Base-by-base conservation (phyloP, 2,113 vertebrate species). In the Psilopsiagon aurifrons region DNA sequence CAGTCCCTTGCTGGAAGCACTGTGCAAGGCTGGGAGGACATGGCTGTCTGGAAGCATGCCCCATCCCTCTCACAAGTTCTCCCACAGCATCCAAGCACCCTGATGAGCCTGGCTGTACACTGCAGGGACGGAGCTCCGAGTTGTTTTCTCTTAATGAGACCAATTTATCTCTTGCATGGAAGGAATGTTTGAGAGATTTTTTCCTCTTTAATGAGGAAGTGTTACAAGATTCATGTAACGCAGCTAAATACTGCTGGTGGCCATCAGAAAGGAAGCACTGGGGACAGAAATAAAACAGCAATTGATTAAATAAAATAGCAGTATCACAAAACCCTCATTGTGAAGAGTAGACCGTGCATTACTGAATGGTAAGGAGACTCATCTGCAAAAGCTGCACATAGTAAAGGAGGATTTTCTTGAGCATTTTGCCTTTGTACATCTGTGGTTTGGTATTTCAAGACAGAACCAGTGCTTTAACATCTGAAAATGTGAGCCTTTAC, bases 161-260 rank as follows among this genome's bases (percentile, higher is more conserved):
- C 59, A 69, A 68, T 91, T 92, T 47, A 52, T 71, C 39, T 96
- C 55, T 83, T 80, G n/a, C 31, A 33, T 78, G 62, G 71, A 84
- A 92, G 75, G 80, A 94, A 91, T 76, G 84, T 67, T 71, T 79
- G 67, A 33, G 64, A 91, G 67, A 7, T 79, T 89, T 94, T 67
- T 25, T 60, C 62, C 37, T 89, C 62, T 73, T 80, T 88, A 92
- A 80, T 54, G 64, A 83, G 83, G 52, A 77, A 67, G 52, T 31
- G 70, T 60, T 79, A 75, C 57, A 69, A 43, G 46, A 88, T 77
- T 80, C 70, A 29, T 62, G 24, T 22, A 95, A 63, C 22, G 22
- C 54, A 73, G 59, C 41, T 59, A 47, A 90, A 79, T 74, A 17
- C 37, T 67, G 33, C n/a, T 59, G 29, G 47, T 79, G 62, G 10